Evolutionary conservation across 37 sponge, comb jelly and placozoan genomes (phyloP), one percentile per base, ranked within the genome.

Genomic region (Beroe forskalii): DNA sequence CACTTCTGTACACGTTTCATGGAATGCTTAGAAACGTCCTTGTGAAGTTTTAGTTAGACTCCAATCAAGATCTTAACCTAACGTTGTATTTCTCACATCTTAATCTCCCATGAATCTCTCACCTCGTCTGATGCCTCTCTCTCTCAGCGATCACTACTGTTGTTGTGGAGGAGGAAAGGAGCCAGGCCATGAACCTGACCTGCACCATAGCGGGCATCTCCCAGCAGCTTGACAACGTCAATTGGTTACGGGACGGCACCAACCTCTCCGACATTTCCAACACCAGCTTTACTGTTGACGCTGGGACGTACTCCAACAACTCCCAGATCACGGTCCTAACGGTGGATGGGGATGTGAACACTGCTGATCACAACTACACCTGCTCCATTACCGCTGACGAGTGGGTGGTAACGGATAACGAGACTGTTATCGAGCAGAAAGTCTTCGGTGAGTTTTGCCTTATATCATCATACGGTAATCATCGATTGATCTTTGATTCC

Each of bases 371-470:
- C 12, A 32, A 4, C 3, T 69, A 69, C 72, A 69, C 72, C 32
- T 69, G 72, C 19, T 33, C 32, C 38, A 69, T 69, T 33, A 69
- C 72, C 4, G 28, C 72, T 6, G 32, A 69, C 17, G 72, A 69
- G 19, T 33, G 32, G 17, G 33, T 14, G 39, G 39, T 32, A 2
- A 69, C 38, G 4, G 32, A 36, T 35, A 32, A 69, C 28, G 37
- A 9, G 38, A 36, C 36, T 36, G 19, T 33, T 33, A 32, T 69
- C 19, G 20, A 9, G 4, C 72, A 32, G 27, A 35, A 69, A 32
- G 39, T 69, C 38, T 69, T 36, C 32, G 35, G 72, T 69, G 32
- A 69, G 72, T 69, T 28, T 63, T 63, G n/a, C n/a, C n/a, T n/a
- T n/a, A n/a, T n/a, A n/a, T n/a, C n/a, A n/a, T n/a, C n/a, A n/a